A percentile compares a stretch with the other conserved stretches of the same genome.
phyloP scores from a whole-genome alignment of 2,113 vertebrate species.

The Scomber colias region DNA sequence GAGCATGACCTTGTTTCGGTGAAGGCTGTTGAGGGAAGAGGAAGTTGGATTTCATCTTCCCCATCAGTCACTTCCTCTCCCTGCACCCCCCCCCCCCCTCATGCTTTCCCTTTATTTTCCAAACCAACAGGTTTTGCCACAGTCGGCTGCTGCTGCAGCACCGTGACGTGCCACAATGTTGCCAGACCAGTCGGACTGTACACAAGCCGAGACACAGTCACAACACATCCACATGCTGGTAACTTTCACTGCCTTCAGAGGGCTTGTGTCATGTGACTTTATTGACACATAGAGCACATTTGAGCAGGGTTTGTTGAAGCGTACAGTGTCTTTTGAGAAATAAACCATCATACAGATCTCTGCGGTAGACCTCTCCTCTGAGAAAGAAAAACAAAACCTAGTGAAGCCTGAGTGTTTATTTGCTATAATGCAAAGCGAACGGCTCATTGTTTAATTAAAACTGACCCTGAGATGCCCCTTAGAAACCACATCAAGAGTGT shows the following conservation, averaged over 20 bases:
- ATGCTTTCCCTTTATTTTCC: slow-evolving; percentile 24
- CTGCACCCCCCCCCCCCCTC: slow-evolving; percentile 16
- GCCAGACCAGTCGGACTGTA: slow-evolving; percentile 75
- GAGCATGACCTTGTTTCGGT: slow-evolving; percentile 48
- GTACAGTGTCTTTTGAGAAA: background rate
- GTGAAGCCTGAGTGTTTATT: background rate
- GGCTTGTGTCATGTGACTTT: background rate
- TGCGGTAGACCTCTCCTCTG: slow-evolving; percentile 3
- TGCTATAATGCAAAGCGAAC: background rate
- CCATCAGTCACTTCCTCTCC: slow-evolving; percentile 68
- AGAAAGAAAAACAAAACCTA: background rate
- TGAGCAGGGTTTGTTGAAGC: background rate
- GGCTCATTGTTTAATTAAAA: slow-evolving; percentile 23
- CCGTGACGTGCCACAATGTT: slow-evolving; percentile 67
- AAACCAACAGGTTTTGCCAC: slow-evolving; percentile 76
- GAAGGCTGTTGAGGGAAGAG: slow-evolving; percentile 70
- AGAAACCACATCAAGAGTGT: slow-evolving; percentile 29
- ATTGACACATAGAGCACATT: background rate
- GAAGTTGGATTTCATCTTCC: slow-evolving; percentile 77
- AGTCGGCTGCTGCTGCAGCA: slow-evolving; percentile 40
- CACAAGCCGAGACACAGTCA: slow-evolving; percentile 52
- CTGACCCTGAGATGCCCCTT: slow-evolving; percentile 5
- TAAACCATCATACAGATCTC: background rate
- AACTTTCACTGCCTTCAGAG: slow-evolving; percentile 43
- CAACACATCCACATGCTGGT: slow-evolving; percentile 58